phyloP scores from a whole-genome alignment of 1,140 invertebrate species.

The Carposina sasakii region DNA sequence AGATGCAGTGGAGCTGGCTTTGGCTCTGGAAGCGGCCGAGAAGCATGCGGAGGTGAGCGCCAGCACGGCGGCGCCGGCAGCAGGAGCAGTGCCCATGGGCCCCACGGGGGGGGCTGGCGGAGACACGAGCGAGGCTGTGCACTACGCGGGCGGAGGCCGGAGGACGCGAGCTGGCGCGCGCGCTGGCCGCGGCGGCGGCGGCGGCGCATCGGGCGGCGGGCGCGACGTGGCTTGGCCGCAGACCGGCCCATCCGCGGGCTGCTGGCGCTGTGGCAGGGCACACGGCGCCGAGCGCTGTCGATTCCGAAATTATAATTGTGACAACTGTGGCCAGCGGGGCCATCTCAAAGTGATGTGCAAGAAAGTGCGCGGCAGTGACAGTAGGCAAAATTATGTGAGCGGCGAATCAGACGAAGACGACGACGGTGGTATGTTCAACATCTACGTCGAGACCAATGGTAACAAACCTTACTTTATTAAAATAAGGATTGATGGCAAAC shows the following conservation, averaged over 20 bases:
- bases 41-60: conserved; percentile 11
- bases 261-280: conserved; percentile 5
- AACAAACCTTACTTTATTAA: conserved; percentile 20
- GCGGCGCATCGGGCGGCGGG: not conserved
- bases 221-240: not conserved
- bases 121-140: not conserved
- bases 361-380: not conserved
- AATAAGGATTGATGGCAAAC: conserved; percentile 8
- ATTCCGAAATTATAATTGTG: not conserved
- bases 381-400: conserved; percentile 1
- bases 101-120: not conserved
- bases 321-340: not conserved
- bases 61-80: not conserved
- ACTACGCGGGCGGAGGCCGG: conserved; percentile 1
- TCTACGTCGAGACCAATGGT: conserved; percentile 16
- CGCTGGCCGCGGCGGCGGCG: not conserved
- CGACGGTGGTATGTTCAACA: conserved; percentile 15
- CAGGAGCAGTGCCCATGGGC: too few species aligned
- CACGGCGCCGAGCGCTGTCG: not conserved
- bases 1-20: conserved; percentile 5
- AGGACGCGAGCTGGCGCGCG: not conserved
- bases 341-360: conserved; percentile 1
- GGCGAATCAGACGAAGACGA: too few species aligned
- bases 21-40: conserved; percentile 10
- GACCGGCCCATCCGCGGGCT: not conserved